These are phyloP conservation scores for Acipenser oxyrinchus DNA, from an alignment of 2,797 vertebrate species.

Conservation along the genomic window DNA sequence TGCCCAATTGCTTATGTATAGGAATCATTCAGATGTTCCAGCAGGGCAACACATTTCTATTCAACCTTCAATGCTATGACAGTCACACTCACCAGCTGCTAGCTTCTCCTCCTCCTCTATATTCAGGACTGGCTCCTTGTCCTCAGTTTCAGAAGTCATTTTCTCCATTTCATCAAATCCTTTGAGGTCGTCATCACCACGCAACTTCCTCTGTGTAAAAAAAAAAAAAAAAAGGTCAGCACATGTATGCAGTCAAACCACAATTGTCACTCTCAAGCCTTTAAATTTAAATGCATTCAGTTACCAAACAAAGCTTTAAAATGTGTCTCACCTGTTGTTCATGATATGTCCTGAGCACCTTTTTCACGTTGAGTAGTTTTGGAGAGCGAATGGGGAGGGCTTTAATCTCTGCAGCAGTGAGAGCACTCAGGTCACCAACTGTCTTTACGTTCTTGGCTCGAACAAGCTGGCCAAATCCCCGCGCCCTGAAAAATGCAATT, in stretches of 20 bases:
- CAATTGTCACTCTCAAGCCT: too few relatives aligned
- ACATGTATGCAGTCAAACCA: neutral
- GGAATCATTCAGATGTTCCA: too few relatives aligned
- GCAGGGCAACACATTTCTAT: too few relatives aligned
- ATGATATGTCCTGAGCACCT: conserved; percentile 74
- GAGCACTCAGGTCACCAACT: conserved; percentile 82
- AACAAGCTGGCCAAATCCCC: conserved; percentile 87
- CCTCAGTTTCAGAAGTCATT: conserved; percentile 60
- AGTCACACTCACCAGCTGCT: conserved; percentile 53
- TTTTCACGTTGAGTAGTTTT: conserved; percentile 83
- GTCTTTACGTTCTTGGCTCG: conserved; percentile 92
- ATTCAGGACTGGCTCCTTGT: conserved; percentile 33
- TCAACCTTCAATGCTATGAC: too few relatives aligned
- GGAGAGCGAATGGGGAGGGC: conserved; percentile 86
- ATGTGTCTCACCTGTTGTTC: conserved; percentile 79
- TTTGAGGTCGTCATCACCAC: conserved; percentile 72
- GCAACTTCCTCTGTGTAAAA: conserved; percentile 61
- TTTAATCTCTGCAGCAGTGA: conserved; percentile 81
- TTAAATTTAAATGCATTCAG: too few relatives aligned
- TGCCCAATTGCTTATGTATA: too few relatives aligned
- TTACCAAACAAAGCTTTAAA: neutral
- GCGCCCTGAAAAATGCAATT: conserved; percentile 57
- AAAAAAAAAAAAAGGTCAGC: neutral
- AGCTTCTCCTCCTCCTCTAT: conserved; percentile 60
- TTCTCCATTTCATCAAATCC: conserved; percentile 74